Evolutionary conservation across 2,888 invertebrate genomes (phyloP), one percentile per base, ranked within the genome.

Genomic region (Periphyllus acericola): DNA sequence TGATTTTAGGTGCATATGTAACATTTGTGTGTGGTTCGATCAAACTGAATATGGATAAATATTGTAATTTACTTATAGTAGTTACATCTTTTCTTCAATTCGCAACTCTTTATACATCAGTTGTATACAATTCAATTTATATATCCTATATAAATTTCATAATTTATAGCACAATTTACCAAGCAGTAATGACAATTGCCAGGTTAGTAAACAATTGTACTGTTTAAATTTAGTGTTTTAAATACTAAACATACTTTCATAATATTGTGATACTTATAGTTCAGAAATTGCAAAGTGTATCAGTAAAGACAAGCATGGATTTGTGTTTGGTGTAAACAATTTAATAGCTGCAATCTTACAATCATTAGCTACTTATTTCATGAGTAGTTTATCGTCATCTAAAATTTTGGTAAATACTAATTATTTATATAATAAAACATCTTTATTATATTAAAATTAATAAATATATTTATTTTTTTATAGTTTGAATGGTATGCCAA

Each of bases 261-360:
- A 29, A 36, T 75, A 5, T 75, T 60, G 29, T 83, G 29, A 71
- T 91, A 25, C 8, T 6, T 60, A 55, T 90, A 97, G 97, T 91
- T 95, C 96, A 78, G 97, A 97, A 92, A 95, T 98, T 84, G 98
- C 98, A 0, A 94, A 95, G 89, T 93, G 94, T 89, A 93, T 98
- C 89, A 93, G 94, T 86, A 95, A 96, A 90, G 96, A 97, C 83
- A 96, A 96, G 91, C 97, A 96, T 91, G 98, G 97, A 0, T 93
- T 98, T 6, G 95, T 98, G 90, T 98, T 98, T 92, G 98, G 98
- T 9, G 93, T 97, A 90, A 98, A 97, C 92, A 97, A 96, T 0
- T 94, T 97, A 87, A 89, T 96, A 0, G 96, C 97, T 5, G 93
- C 97, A 11, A 91, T 94, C 0, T 91, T 97, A 1, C 97, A 98